A percentile compares a stretch with the other conserved stretches of the same genome.
Evolutionary conservation across 1,140 invertebrate species (phyloP).

Genomic region (Amyelois transitella): DNA sequence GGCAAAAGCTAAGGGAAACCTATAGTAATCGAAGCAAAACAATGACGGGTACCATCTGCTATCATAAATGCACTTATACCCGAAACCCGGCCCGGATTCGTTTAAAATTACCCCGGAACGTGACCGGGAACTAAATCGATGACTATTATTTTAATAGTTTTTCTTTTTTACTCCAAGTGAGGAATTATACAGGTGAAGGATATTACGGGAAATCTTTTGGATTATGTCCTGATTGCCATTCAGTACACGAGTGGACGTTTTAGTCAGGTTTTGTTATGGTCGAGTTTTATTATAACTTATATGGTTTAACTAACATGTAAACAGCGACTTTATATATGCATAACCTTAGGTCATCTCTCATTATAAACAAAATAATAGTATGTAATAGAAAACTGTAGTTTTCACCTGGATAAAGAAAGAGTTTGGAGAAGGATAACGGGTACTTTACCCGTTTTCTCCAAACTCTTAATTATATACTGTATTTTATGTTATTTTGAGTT

Average conservation of each 20-base stretch:
- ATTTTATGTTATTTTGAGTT: too few species aligned
- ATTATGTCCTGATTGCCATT: not conserved
- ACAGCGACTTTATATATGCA: too few species aligned
- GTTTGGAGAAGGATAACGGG: too few species aligned
- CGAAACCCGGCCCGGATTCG: not conserved
- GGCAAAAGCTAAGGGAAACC: not conserved
- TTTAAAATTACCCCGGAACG: slow-evolving; percentile 10
- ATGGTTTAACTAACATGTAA: too few species aligned
- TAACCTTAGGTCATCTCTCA: too few species aligned
- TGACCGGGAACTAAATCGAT: slow-evolving; percentile 6
- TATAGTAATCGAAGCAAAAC: slow-evolving; percentile 8
- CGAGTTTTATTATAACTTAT: too few species aligned
- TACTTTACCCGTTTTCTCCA: too few species aligned
- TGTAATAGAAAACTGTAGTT: too few species aligned
- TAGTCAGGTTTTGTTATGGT: too few species aligned
- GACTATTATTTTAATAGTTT: slow-evolving; percentile 5
- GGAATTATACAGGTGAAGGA: not conserved
- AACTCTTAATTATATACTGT: too few species aligned
- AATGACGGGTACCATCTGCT: slow-evolving; percentile 7
- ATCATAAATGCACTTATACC: not conserved
- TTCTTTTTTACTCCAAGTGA: not conserved
- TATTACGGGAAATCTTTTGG: not conserved
- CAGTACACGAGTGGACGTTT: not conserved
- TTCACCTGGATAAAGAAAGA: too few species aligned
- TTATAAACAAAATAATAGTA: too few species aligned